Evolutionary conservation across 1,140 invertebrate genomes (phyloP), one percentile per base, ranked within the genome.

Genomic region (Zelostemma sp.): DNA sequence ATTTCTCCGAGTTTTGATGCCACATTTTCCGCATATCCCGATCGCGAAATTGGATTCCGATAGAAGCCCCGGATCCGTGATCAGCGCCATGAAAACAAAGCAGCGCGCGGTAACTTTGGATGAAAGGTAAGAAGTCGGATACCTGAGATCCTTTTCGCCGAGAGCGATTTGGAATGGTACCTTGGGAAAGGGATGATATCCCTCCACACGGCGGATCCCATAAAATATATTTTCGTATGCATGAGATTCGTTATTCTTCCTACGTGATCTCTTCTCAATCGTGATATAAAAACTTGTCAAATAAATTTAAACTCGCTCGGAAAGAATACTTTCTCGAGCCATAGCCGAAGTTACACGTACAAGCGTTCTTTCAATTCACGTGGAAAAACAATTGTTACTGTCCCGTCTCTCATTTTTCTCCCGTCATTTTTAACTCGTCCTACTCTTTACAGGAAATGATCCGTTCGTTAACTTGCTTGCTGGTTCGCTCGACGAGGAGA

Each of bases 191-290:
- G 17, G 47, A 31, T 63, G 58, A 68, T 63, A 66, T 68, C 50
- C 62, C 63, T 72, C 61, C 65, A 61, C 50, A 56, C 51, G 12
- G 45, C 53, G 53, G 16, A 49, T 58, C 64, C 64, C 68, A 68
- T 72, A 54, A 64, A 61, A 72, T 68, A 35, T 35, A 72, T 72
- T 68, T 72, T 72, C 41, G 60, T 72, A 72, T 72, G 69, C 60
- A 72, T 72, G 69, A 72, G 69, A 64, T 64, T 72, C 60, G 64
- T 72, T 72, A 72, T 58, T 61, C 61, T 56, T 61, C 56, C 60
- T 68, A 61, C 64, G 60, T 72, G 64, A 48, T 60, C 47, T 56
- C 51, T 49, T 55, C 64, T 64, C 64, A 68, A 72, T 62, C 58
- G 62, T 41, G 62, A 62, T 35, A 47, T 25, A 62, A 50, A 68